These are phyloP conservation scores for Hymenopus coronatus DNA, from an alignment of 2,888 invertebrate genomes.

Conservation along the genomic window DNA sequence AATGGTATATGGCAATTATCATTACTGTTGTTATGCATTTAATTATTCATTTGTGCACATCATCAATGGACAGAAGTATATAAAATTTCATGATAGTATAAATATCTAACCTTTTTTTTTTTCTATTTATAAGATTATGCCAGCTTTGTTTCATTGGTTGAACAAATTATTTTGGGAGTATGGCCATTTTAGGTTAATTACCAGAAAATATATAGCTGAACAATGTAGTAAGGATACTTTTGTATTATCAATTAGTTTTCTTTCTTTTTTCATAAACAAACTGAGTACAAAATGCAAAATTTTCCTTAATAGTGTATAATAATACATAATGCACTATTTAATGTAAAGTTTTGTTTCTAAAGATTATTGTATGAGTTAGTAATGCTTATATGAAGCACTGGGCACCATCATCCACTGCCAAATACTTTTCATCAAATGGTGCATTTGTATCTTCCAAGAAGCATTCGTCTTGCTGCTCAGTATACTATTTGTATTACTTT, in stretches of 20 bases:
- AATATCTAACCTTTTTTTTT: not conserved
- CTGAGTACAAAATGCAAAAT: not conserved
- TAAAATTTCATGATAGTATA: not conserved
- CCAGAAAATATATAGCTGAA: not conserved
- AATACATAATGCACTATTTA: not conserved
- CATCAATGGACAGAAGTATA: too few relatives aligned
- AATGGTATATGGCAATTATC: too few relatives aligned
- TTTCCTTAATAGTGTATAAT: not conserved
- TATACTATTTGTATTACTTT: not conserved
- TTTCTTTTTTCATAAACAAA: not conserved
- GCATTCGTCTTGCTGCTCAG: not conserved
- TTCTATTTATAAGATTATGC: not conserved
- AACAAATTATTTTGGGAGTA: not conserved
- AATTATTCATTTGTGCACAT: too few relatives aligned
- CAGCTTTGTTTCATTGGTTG: not conserved
- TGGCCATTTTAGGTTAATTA: not conserved
- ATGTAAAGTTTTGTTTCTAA: not conserved
- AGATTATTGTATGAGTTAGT: not conserved
- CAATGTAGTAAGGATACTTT: not conserved
- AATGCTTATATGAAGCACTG: not conserved
- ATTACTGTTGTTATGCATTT: too few relatives aligned
- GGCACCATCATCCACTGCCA: slow-evolving; percentile 8
- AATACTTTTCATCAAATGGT: slow-evolving; percentile 9
- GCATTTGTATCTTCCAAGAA: not conserved
- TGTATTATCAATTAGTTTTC: not conserved